Conservation (phyloP, 2,113 vertebrate genomes). For the Ceuthmochares aereus region DNA sequence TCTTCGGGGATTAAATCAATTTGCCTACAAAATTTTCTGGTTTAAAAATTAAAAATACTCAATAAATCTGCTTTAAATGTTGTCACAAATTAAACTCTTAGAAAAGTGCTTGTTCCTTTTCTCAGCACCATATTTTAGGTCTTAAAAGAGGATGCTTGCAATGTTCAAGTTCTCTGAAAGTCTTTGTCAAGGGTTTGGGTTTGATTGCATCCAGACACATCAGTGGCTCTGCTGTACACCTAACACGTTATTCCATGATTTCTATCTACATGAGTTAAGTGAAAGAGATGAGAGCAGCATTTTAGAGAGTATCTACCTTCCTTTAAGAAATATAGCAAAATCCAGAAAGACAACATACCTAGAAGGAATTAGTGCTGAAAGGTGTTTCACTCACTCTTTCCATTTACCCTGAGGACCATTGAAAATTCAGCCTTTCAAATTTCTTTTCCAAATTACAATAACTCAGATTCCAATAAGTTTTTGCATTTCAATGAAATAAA, state of each 20-base stretch:
- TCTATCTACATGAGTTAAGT: neutral
- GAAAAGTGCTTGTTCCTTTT: neutral
- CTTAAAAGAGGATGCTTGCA: neutral
- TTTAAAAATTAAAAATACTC: neutral
- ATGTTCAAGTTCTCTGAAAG: neutral
- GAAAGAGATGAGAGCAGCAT: neutral
- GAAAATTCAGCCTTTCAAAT: neutral
- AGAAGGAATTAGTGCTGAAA: neutral
- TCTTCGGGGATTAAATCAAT: neutral
- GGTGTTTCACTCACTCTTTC: fast-evolving
- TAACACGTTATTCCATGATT: neutral
- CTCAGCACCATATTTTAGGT: neutral
- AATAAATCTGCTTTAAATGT: neutral
- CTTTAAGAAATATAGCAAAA: neutral
- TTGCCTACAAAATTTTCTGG: neutral
- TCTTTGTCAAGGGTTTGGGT: neutral
- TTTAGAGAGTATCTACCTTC: neutral
- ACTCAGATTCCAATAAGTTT: neutral
- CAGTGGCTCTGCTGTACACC: neutral
- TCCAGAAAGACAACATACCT: neutral
- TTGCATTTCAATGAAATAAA: neutral
- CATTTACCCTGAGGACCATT: neutral
- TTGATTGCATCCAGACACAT: neutral
- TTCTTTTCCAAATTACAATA: neutral
- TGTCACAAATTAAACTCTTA: fast-evolving